These are phyloP conservation scores for Sebastes nivosus DNA, from an alignment of 2,797 vertebrate genomes.

Conservation along the genomic window DNA sequence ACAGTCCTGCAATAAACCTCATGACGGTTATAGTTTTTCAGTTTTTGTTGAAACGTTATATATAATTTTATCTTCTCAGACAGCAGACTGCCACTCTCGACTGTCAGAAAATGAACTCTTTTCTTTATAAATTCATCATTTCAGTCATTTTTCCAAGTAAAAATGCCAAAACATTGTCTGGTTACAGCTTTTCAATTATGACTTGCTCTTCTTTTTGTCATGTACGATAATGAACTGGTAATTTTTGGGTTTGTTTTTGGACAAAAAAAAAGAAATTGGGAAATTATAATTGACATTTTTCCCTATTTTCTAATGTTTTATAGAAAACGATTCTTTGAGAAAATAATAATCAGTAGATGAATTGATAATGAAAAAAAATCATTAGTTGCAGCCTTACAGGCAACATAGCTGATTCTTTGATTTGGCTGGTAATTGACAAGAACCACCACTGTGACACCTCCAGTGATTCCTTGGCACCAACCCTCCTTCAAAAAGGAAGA, in stretches of 20 bases:
- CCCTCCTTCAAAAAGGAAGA: not conserved
- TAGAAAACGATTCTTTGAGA: not conserved
- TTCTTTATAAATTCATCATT: not conserved
- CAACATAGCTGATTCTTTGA: not conserved
- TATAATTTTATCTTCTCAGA: not conserved
- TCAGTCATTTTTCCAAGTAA: not conserved
- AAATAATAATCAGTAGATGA: not conserved
- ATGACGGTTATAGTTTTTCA: not conserved
- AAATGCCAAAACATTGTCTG: not conserved
- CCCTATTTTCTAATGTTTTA: not conserved
- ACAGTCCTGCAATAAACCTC: not conserved
- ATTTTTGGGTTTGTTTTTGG: too few species aligned
- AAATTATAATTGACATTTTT: too few species aligned
- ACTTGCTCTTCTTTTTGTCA: too few species aligned
- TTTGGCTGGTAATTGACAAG: not conserved
- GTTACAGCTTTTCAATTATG: too few species aligned
- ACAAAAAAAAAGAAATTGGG: too few species aligned
- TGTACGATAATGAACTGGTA: accelerated
- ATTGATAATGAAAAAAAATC: not conserved
- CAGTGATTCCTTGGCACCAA: not conserved
- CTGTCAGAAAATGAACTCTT: too few species aligned
- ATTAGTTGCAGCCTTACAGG: not conserved
- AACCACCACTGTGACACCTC: not conserved
- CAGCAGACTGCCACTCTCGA: accelerated
- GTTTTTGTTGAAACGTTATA: not conserved